A percentile compares a stretch with the other conserved stretches of the same genome.
These are phyloP conservation scores for Drosophila basisetae DNA, from an alignment of 2,888 invertebrate genomes.

Conservation along the genomic window DNA sequence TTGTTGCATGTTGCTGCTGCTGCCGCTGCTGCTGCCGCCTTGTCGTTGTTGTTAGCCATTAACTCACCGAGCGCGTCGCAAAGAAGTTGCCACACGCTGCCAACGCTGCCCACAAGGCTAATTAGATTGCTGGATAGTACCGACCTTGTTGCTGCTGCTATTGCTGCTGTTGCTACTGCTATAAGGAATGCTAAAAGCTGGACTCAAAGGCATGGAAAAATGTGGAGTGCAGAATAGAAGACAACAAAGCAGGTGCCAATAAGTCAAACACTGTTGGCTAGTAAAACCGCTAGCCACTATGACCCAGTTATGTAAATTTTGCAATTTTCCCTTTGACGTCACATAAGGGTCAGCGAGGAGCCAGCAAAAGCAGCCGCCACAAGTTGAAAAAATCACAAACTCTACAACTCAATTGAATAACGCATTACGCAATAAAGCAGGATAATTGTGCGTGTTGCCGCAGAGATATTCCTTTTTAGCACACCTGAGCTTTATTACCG, in stretches of 20 bases:
- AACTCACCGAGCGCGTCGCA: constrained; percentile 38
- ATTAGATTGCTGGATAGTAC: constrained; percentile 34
- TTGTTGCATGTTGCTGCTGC: constrained; percentile 10
- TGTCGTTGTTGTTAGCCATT: constrained; percentile 33
- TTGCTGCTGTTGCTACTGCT: constrained; percentile 8
- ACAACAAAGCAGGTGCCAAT: constrained; percentile 20
- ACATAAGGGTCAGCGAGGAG: constrained; percentile 30
- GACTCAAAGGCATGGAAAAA: constrained; percentile 23
- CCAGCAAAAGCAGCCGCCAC: constrained; percentile 4
- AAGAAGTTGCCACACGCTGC: constrained; percentile 34
- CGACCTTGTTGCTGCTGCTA: not conserved
- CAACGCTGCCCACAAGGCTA: constrained; percentile 40
- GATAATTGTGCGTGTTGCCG: constrained; percentile 64
- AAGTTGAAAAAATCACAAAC: constrained; percentile 12
- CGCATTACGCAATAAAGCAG: constrained; percentile 60
- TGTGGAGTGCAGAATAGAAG: constrained; percentile 19
- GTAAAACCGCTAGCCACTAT: constrained; percentile 65
- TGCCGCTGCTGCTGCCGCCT: constrained; percentile 1
- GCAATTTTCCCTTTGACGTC: constrained; percentile 63
- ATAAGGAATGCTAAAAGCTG: constrained; percentile 1
- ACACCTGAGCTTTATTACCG: constrained; percentile 76
- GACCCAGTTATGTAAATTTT: constrained; percentile 74
- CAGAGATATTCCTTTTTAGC: constrained; percentile 45
- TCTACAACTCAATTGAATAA: constrained; percentile 46
- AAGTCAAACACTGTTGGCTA: constrained; percentile 29